These are phyloP conservation scores for Agonopterix alstromeriana DNA, from an alignment of 2,888 invertebrate species.

Conservation along the genomic window DNA sequence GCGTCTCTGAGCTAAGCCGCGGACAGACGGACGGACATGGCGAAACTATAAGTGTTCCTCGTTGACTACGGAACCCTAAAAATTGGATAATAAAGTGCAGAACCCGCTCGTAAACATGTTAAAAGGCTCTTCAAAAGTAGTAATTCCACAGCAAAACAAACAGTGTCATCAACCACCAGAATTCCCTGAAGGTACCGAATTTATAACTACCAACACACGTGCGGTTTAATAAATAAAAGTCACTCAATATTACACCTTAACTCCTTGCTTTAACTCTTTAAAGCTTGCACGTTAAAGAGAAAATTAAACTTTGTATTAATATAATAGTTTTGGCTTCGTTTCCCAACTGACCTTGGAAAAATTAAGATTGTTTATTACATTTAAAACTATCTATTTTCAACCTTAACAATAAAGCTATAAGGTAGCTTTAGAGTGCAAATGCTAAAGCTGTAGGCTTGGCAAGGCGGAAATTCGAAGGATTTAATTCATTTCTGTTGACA, in stretches of 20 bases:
- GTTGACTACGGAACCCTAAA: too few relatives aligned
- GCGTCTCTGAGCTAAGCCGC: too few relatives aligned
- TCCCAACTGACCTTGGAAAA: conserved; percentile 2
- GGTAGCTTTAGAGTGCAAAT: not conserved
- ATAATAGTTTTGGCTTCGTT: conserved; percentile 6
- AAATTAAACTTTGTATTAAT: not conserved
- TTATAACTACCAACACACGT: not conserved
- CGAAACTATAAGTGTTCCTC: too few relatives aligned
- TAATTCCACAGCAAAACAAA: conserved; percentile 4
- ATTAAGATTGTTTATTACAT: not conserved
- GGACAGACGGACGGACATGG: too few relatives aligned
- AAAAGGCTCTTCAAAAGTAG: conserved; percentile 3
- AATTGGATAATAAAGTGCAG: not conserved
- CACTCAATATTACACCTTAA: not conserved
- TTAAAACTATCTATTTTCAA: not conserved
- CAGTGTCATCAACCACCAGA: conserved; percentile 2
- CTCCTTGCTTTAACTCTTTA: not conserved
- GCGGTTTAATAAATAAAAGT: not conserved
- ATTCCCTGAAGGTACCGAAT: conserved; percentile 3
- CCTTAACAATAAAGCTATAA: not conserved
- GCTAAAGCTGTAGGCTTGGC: not conserved
- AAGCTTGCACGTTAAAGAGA: not conserved
- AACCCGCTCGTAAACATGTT: conserved; percentile 1
- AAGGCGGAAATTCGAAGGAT: conserved; percentile 1
- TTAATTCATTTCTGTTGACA: conserved; percentile 5